phyloP scores from a whole-genome alignment of 2,113 vertebrate genomes.

The Ivindomyrus marchei region DNA sequence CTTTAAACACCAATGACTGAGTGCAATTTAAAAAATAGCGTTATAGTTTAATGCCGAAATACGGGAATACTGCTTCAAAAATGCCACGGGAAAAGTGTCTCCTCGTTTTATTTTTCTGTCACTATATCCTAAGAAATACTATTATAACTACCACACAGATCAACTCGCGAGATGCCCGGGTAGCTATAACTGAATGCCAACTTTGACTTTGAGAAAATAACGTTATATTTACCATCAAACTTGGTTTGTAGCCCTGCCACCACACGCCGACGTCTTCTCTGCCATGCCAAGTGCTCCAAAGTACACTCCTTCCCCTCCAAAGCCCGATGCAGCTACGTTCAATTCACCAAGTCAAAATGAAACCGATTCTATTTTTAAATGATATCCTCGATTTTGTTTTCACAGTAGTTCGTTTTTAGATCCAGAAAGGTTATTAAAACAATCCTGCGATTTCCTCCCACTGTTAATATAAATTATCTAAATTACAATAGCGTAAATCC shows the following conservation, averaged over 20 bases:
- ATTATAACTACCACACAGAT: not conserved
- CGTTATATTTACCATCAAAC: constrained; percentile 52
- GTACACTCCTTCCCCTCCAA: not conserved
- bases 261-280: not conserved
- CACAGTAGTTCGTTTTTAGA: not conserved
- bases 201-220: not conserved
- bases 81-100: not conserved
- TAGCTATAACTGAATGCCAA: not conserved
- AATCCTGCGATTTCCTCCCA: not conserved
- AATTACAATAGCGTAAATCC: not conserved
- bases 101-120: not conserved
- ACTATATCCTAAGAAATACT: not conserved
- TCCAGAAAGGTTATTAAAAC: not conserved
- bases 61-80: not conserved
- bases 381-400: not conserved
- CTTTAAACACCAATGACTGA: not conserved
- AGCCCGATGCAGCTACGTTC: not conserved
- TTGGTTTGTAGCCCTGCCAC: constrained; percentile 21
- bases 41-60: not conserved
- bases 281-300: constrained; percentile 1
- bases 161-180: not conserved
- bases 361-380: not conserved
- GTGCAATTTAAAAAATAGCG: not conserved
- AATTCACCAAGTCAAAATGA: not conserved
- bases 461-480: not conserved